Percentiles rank a stretch among this genome's conserved stretches.
Evolutionary conservation across 2,888 invertebrate genomes (phyloP).

Genomic region (Lasioglossum calceatum): DNA sequence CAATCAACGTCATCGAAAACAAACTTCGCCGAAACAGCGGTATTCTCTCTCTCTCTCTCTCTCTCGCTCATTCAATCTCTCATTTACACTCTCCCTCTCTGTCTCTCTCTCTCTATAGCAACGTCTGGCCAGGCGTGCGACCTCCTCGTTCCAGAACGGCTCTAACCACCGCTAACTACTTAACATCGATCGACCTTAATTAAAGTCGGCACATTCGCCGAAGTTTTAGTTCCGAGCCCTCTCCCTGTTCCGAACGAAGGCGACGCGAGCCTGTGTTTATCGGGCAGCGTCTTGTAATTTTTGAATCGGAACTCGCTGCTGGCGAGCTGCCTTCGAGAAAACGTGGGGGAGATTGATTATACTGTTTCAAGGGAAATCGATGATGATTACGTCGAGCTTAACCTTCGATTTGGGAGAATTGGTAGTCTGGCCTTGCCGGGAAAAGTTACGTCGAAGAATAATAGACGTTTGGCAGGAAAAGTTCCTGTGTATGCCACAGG

Average conservation of each 20-base stretch:
- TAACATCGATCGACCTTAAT: constrained; percentile 66
- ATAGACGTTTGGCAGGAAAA: neutral
- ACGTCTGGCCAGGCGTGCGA: constrained; percentile 15
- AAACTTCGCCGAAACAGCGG: constrained; percentile 47
- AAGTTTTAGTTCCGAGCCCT: constrained; percentile 47
- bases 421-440: neutral
- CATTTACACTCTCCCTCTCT: neutral
- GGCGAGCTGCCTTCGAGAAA: neutral
- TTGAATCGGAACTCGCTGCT: neutral
- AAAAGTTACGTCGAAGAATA: neutral
- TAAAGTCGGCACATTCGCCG: constrained; percentile 62
- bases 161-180: constrained; percentile 62
- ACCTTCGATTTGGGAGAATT: neutral
- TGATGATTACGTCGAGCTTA: neutral
- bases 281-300: constrained; percentile 7
- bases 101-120: neutral
- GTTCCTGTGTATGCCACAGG: neutral
- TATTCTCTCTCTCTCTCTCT: neutral
- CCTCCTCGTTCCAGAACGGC: constrained; percentile 36
- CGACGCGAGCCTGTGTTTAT: constrained; percentile 22
- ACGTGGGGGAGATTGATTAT: neutral
- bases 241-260: neutral
- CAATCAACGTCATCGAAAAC: constrained; percentile 61
- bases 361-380: neutral
- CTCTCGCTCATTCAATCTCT: neutral